A percentile compares a stretch with the other conserved stretches of the same genome.
Evolutionary conservation across 2,113 vertebrate genomes (phyloP).

Genomic region (Pachyramphus minor): DNA sequence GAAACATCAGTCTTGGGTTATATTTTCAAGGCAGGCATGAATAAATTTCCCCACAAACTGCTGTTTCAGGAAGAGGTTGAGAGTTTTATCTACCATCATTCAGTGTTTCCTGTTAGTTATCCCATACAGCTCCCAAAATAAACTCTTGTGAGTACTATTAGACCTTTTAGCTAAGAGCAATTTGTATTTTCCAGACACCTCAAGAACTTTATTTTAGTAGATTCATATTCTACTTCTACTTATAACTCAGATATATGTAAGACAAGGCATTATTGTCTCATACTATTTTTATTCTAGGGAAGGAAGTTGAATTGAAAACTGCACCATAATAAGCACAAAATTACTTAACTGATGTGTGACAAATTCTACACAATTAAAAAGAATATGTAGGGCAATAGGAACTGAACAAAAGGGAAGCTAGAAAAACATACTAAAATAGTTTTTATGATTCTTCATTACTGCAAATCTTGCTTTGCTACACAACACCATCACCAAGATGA

Average conservation of each 20-base stretch:
- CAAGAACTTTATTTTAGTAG: constrained; percentile 10
- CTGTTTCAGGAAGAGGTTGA: constrained; percentile 19
- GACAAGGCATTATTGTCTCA: background rate
- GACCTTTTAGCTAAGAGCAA: constrained; percentile 6
- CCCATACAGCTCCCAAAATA: constrained; percentile 37
- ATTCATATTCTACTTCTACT: background rate
- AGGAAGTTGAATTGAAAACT: background rate
- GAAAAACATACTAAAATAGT: constrained; percentile 13
- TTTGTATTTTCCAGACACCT: constrained; percentile 26
- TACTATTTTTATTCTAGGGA: constrained; percentile 42
- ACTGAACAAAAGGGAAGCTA: background rate
- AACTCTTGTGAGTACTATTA: background rate
- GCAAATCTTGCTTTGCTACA: constrained; percentile 37
- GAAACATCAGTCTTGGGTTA: background rate
- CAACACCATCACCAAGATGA: background rate
- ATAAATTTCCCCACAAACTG: background rate
- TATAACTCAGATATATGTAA: background rate
- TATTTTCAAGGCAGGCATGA: background rate
- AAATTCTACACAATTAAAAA: constrained; percentile 8
- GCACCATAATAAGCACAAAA: background rate
- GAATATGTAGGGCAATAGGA: background rate
- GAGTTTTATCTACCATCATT: background rate
- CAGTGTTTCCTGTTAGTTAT: background rate
- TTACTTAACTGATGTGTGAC: background rate
- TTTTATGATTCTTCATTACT: constrained; percentile 11